Evolutionary conservation across 2,797 vertebrate genomes (phyloP).

Genomic region (Periparus ater): DNA sequence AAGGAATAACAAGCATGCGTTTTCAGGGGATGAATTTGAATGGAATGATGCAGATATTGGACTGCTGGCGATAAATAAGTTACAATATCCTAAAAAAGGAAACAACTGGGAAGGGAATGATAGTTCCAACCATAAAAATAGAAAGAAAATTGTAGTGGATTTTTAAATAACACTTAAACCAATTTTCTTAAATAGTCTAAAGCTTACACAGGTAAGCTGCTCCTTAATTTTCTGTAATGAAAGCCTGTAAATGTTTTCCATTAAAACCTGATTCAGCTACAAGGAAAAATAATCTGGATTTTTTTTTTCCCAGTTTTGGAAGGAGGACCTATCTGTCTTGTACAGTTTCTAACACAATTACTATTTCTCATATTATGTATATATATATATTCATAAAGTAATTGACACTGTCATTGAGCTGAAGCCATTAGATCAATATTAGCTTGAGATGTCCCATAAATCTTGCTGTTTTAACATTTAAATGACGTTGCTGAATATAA

Average conservation of each 20-base stretch:
- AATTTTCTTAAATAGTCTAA: neutral
- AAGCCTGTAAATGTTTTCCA: neutral
- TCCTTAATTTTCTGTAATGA: neutral
- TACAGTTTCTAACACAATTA: neutral
- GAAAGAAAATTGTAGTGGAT: neutral
- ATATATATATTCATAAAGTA: neutral
- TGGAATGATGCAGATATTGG: neutral
- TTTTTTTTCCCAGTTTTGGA: neutral
- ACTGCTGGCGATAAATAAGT: rapidly evolving
- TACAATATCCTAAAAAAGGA: neutral
- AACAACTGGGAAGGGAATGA: neutral
- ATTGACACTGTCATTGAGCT: conserved; percentile 2
- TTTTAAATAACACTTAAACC: neutral
- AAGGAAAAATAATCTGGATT: neutral
- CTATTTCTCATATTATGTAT: neutral
- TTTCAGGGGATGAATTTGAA: neutral
- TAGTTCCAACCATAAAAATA: neutral
- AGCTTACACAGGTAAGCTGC: neutral
- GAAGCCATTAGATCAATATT: conserved; percentile 35
- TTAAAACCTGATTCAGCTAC: neutral
- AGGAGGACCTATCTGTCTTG: neutral
- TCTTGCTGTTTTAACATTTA: conserved; percentile 37
- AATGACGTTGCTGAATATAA: neutral
- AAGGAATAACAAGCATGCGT: neutral
- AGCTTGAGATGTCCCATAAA: conserved; percentile 18